These are phyloP conservation scores for Drosophila recens DNA, from an alignment of 2,888 invertebrate species.

Conservation along the genomic window DNA sequence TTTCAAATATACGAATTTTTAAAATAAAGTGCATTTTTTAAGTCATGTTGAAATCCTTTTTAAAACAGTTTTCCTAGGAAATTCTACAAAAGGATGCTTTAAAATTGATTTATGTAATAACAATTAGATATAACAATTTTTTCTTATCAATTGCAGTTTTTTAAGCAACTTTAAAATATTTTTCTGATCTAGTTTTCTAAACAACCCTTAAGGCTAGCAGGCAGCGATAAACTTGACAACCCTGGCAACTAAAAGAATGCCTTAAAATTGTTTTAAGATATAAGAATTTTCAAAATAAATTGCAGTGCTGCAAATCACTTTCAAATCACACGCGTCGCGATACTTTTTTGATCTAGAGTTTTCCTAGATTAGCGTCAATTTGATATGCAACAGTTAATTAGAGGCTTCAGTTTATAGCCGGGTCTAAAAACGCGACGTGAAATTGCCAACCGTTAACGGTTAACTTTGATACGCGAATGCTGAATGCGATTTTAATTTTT, in stretches of 20 bases:
- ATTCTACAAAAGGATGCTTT: too few relatives aligned
- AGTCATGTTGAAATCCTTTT: not conserved
- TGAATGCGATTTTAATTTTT: constrained; percentile 20
- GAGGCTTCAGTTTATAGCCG: constrained; percentile 5
- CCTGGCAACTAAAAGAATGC: not conserved
- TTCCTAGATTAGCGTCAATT: constrained; percentile 23
- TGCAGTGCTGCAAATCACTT: not conserved
- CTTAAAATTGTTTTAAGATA: not conserved
- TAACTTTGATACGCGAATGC: constrained; percentile 76
- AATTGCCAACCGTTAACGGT: constrained; percentile 72
- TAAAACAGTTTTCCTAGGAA: too few relatives aligned
- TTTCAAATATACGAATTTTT: too few relatives aligned
- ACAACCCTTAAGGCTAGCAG: constrained; percentile 9
- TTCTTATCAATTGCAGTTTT: too few relatives aligned
- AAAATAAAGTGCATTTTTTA: not conserved
- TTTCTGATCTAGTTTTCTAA: not conserved
- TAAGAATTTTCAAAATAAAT: not conserved
- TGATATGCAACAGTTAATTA: constrained; percentile 14
- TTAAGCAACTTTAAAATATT: not conserved
- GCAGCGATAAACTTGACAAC: constrained; percentile 20
- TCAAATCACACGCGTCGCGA: constrained; percentile 16
- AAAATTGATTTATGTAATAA: too few relatives aligned
- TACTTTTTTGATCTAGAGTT: not conserved
- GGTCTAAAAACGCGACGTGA: constrained; percentile 22
- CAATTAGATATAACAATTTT: too few relatives aligned